These are phyloP conservation scores for Sorex araneus DNA, from an alignment of 2,113 vertebrate genomes.

Conservation along the genomic window DNA sequence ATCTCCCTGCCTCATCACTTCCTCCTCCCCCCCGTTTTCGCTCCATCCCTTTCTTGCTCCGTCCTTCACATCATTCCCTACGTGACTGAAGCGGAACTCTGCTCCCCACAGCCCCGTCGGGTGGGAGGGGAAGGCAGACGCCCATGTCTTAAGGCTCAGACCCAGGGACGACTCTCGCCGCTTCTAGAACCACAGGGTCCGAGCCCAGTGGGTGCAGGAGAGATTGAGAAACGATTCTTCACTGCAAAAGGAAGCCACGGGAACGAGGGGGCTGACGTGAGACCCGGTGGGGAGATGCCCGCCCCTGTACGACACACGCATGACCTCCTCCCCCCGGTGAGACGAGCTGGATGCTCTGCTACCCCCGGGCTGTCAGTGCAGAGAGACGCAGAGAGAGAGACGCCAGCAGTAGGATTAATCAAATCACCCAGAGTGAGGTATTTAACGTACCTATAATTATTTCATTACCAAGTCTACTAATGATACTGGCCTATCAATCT, in stretches of 20 bases:
- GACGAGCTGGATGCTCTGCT: neutral
- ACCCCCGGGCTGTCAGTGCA: no score
- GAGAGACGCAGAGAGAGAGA: neutral
- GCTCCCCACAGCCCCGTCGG: neutral
- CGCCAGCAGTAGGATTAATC: neutral
- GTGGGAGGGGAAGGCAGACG: neutral
- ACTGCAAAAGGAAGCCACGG: neutral
- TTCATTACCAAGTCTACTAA: conserved; percentile 26
- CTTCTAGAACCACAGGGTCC: neutral
- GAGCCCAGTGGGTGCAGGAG: neutral
- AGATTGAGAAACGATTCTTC: neutral
- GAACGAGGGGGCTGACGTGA: no score
- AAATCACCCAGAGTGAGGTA: conserved; percentile 8
- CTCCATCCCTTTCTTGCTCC: neutral
- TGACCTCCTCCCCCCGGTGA: no score
- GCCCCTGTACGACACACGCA: no score
- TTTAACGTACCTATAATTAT: conserved; percentile 4
- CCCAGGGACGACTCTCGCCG: neutral
- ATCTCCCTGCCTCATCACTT: no score
- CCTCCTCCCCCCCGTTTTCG: no score
- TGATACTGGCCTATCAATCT: conserved; percentile 16
- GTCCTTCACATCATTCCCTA: neutral
- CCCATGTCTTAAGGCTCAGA: neutral
- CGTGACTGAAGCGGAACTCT: neutral
- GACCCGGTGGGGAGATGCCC: no score